These are phyloP conservation scores for Mormyrus lacerda DNA, from an alignment of 2,113 vertebrate species.

Conservation along the genomic window DNA sequence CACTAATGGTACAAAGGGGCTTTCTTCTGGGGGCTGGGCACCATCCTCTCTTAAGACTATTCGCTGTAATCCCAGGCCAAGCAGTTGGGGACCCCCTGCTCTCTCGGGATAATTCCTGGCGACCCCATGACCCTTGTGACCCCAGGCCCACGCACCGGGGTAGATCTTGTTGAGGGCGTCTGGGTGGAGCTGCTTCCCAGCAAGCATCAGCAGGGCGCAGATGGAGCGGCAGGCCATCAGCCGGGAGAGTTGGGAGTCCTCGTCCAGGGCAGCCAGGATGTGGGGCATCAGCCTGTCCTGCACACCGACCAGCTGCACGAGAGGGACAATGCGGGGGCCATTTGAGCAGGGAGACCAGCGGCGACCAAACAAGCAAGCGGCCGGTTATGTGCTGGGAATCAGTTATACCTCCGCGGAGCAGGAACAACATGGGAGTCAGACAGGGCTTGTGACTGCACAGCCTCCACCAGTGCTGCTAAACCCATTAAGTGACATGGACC, in stretches of 20 bases:
- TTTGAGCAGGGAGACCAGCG: not conserved
- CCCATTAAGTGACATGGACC: not conserved
- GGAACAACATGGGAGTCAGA: not conserved
- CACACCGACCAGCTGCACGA: slow-evolving; percentile 59
- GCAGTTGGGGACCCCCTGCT: too few relatives aligned
- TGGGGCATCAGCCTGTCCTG: slow-evolving; percentile 57
- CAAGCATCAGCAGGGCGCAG: slow-evolving; percentile 50
- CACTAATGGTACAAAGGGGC: not conserved
- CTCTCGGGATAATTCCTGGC: not conserved
- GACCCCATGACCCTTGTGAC: not conserved
- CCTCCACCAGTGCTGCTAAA: not conserved
- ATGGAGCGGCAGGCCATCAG: slow-evolving; percentile 73
- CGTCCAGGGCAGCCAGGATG: slow-evolving; percentile 73
- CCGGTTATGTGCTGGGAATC: not conserved
- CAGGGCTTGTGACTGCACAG: not conserved
- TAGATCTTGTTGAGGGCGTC: slow-evolving; percentile 75
- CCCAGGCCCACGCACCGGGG: slow-evolving; percentile 60
- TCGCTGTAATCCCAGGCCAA: not conserved
- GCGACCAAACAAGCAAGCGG: not conserved
- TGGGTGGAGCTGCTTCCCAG: slow-evolving; percentile 48
- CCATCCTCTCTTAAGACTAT: not conserved
- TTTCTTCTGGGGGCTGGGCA: not conserved
- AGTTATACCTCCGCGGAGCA: not conserved
- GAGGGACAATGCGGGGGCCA: not conserved
- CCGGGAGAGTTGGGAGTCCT: slow-evolving; percentile 74